Percentiles rank a stretch among this genome's conserved stretches.
phyloP scores from a whole-genome alignment of 2,888 invertebrate genomes.

The Diaprepes abbreviatus region DNA sequence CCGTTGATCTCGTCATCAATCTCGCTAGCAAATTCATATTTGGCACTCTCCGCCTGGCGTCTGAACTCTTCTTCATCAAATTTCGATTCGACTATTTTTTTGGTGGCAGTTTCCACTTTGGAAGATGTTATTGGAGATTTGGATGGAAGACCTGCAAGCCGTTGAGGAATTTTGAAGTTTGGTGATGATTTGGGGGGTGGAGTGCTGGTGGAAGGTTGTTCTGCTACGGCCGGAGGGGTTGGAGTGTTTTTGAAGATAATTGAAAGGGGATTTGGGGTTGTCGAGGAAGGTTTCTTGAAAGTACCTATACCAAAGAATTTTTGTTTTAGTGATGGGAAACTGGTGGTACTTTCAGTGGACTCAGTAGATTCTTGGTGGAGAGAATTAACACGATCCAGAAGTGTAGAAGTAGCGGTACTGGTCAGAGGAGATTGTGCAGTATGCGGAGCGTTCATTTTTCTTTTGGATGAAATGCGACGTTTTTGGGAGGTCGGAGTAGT shows the following conservation, averaged over 20 bases:
- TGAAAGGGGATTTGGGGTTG: neutral
- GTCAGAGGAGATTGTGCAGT: neutral
- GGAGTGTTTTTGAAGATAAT: neutral
- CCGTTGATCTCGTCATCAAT: slow-evolving; percentile 67
- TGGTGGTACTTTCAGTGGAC: neutral
- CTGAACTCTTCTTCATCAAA: slow-evolving; percentile 39
- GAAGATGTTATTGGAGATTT: neutral
- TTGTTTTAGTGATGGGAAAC: slow-evolving; percentile 11
- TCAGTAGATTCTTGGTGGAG: neutral
- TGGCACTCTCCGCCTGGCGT: slow-evolving; percentile 60
- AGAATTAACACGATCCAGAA: neutral
- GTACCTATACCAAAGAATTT: slow-evolving; percentile 14
- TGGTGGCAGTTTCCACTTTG: neutral
- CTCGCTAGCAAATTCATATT: slow-evolving; percentile 65
- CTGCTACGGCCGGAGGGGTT: neutral
- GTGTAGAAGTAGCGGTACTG: neutral
- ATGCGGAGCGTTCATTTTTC: slow-evolving; percentile 3
- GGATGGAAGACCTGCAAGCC: neutral
- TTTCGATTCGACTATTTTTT: neutral
- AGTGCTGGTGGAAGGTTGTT: neutral
- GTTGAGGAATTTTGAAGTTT: slow-evolving; percentile 13
- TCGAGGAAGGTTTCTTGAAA: neutral
- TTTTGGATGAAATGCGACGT: neutral
- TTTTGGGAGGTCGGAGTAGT: neutral
- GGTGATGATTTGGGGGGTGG: neutral